Evolutionary conservation across 2,888 invertebrate genomes (phyloP), one percentile per base, ranked within the genome.

Genomic region (Clitarchus hookeri): DNA sequence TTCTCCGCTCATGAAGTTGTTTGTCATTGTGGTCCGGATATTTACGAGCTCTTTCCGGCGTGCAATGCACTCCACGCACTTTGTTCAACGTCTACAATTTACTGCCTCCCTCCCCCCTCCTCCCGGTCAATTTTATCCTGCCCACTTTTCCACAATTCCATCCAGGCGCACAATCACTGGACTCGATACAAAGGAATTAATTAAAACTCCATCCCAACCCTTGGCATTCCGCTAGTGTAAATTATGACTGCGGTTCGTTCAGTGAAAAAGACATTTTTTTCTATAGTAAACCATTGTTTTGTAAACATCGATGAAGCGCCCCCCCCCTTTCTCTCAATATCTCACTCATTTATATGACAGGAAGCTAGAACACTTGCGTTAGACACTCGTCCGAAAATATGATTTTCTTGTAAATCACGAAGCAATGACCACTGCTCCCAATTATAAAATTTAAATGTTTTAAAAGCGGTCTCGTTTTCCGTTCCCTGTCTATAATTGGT

Each of bases 41-140:
- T 65, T 65, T 65, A 65, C 65, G 65, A 23, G 65, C 65, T 65
- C 6, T 65, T 23, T 65, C 65, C 65, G 65, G 19, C 65, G 65
- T 65, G 65, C 65, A 65, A 65, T 65, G 65, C 65, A 65, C 65
- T 65, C 65, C 65, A 16, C 65, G n/a, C 65, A 65, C 65, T 65
- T 65, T 65, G 65, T 65, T 65, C 65, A 65, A 2, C 65, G 65
- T 65, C 65, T 65, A 65, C 65, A 65, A 65, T 65, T 65, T 65
- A 65, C 65, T 65, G 65, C 65, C n/a, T 19, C 65, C 23, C 65
- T 23, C 8, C 19, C 65, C 65, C n/a, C 65, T 23, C 65, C 8
- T 8, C 65, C 65, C 65, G 2, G 19, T 4, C 19, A 53, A 0
- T 8, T 16, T 19, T 8, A 53, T 8, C 19, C 53, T 8, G 2